These are phyloP conservation scores for Gonioctena quinquepunctata DNA, from an alignment of 1,140 invertebrate species.

Conservation along the genomic window DNA sequence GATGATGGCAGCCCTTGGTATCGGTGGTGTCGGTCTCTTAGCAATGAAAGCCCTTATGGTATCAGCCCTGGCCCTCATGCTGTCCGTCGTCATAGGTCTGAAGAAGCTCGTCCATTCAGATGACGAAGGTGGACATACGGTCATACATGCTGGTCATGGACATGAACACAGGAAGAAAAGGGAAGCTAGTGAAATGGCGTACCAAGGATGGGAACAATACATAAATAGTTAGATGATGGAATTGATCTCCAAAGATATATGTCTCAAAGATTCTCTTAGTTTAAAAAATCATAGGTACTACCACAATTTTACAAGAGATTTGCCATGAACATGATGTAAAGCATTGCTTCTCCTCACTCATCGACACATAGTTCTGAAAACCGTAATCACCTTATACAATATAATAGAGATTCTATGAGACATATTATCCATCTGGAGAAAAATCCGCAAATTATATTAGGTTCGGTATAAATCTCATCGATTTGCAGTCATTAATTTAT, in stretches of 20 bases:
- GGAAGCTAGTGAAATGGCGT: slow-evolving; percentile 60
- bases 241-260: background rate
- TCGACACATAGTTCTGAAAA: too few species aligned
- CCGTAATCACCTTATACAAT: too few species aligned
- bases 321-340: background rate
- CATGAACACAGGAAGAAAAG: slow-evolving; percentile 65
- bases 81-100: slow-evolving; percentile 71
- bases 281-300: background rate
- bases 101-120: slow-evolving; percentile 69
- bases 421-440: too few species aligned
- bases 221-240: background rate
- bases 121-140: slow-evolving; percentile 60
- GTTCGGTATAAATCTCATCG: background rate
- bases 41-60: slow-evolving; percentile 73
- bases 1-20: slow-evolving; percentile 71
- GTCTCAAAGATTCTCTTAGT: background rate
- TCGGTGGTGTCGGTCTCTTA: slow-evolving; percentile 70
- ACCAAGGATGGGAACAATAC: slow-evolving; percentile 60
- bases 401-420: too few species aligned
- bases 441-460: too few species aligned
- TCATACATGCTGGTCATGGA: slow-evolving; percentile 58
- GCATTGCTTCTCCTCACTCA: too few species aligned
- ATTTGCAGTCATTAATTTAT: background rate
- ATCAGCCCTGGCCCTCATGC: slow-evolving; percentile 72
- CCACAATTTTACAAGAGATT: background rate